Percentiles rank a stretch among this genome's conserved stretches.
Conservation (phyloP, 2,888 invertebrate species). For the Ctenicera cuprea region DNA sequence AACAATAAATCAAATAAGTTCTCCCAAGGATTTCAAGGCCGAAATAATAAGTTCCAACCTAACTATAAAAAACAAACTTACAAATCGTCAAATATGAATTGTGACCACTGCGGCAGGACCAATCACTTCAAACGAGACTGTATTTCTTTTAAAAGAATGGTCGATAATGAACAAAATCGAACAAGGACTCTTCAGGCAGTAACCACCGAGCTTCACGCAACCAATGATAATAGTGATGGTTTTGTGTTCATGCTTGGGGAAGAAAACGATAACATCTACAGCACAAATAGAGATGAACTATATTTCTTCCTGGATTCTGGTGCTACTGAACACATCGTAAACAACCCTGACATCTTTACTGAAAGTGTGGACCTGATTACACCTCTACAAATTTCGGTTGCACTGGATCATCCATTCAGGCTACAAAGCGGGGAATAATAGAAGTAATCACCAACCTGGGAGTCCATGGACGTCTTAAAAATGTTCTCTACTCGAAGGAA, state of each 20-base stretch:
- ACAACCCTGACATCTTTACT: conserved; percentile 23
- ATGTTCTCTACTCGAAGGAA: conserved; percentile 63
- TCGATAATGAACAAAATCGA: not conserved
- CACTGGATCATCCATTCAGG: conserved; percentile 36
- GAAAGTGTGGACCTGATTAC: conserved; percentile 17
- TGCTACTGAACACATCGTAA: conserved; percentile 43
- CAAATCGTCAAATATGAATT: too few relatives aligned
- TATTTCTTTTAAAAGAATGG: not conserved
- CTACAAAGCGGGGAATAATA: conserved; percentile 54
- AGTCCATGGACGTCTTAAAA: conserved; percentile 51
- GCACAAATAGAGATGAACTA: too few relatives aligned
- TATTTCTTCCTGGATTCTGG: conserved; percentile 40
- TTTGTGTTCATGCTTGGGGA: conserved; percentile 13
- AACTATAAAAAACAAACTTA: not conserved
- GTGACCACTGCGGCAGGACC: conserved; percentile 12
- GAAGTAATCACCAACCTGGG: conserved; percentile 60
- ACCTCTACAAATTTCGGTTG: conserved; percentile 49
- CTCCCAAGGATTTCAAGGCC: too few relatives aligned
- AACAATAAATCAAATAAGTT: too few relatives aligned
- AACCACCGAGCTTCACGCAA: not conserved
- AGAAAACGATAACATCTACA: conserved; percentile 6
- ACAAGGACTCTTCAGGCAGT: not conserved
- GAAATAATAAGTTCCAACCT: too few relatives aligned
- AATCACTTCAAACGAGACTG: not conserved
- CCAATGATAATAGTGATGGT: not conserved